Evolutionary conservation across 2,888 invertebrate species (phyloP), one percentile per base, ranked within the genome.

Genomic region (Morpho helenor): DNA sequence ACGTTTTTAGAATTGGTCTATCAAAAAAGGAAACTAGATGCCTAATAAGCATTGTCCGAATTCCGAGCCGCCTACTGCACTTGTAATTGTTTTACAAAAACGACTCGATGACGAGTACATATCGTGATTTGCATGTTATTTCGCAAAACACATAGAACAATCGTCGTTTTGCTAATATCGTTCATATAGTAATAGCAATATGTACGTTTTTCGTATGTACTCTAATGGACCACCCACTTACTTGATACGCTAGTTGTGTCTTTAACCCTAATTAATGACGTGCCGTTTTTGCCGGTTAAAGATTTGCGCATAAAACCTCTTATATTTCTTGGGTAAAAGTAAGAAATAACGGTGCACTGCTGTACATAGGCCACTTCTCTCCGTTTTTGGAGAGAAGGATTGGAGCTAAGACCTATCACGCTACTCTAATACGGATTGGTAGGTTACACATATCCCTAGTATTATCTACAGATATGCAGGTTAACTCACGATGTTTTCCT

Each of bases 121-220:
- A 39, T 74, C 74, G 75, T 76, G 70, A 82, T 84, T 84, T 80
- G 79, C 82, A 82, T 82, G 73, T 68, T 65, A 72, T 72, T 76
- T 76, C 77, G 71, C 72, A 74, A 71, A 68, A 74, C 73, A 70
- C 73, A 71, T 71, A 52, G 23, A 58, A 41, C 52, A 22, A 48
- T 9, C 5, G 45, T 44, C 3, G 55, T 48, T 44, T 44, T 46
- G 48, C 47, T 7, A 53, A 46, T 48, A 42, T n/a, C 51, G 9
- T 31, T 44, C 52, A 43, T 61, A 61, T 41, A 8, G 0, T 16
- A 2, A 22, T 3, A 7, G 46, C 7, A 0, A 50, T 57, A 62
- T 8, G 43, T 44, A 8, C 52, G 44, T 52, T 42, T 56, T 49
- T 56, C 9, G 53, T 40, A 10, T 41, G 9, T 16, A 7, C 42